These are phyloP conservation scores for Lepus oiostolus DNA, from an alignment of 2,797 vertebrate genomes.

Conservation along the genomic window DNA sequence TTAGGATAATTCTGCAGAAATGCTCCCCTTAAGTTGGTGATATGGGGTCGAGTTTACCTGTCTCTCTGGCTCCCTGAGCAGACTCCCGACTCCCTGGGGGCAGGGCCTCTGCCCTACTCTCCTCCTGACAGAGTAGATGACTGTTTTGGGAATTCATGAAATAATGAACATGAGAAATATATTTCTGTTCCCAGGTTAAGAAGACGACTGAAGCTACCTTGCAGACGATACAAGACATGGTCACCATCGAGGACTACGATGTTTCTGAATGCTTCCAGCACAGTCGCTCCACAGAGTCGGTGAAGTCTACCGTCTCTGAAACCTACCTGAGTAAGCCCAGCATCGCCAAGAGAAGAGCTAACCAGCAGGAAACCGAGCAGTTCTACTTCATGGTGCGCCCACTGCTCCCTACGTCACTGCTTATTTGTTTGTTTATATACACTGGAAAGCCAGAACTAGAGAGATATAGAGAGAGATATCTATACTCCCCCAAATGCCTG, in stretches of 20 bases:
- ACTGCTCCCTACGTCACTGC: background rate
- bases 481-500: too few species aligned
- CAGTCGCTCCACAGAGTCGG: constrained; percentile 98
- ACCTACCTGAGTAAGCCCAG: constrained; percentile 99
- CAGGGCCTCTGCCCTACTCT: background rate
- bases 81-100: background rate
- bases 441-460: too few species aligned
- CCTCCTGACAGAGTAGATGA: background rate
- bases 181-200: constrained; percentile 92
- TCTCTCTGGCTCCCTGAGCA: background rate
- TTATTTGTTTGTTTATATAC: too few species aligned
- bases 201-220: constrained; percentile 98
- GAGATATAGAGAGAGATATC: too few species aligned
- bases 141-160: background rate
- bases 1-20: background rate
- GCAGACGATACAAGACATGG: constrained; percentile 99
- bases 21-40: background rate
- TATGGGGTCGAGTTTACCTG: background rate
- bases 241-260: constrained; percentile 98
- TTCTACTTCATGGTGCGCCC: constrained; percentile 98
- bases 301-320: constrained; percentile 98
- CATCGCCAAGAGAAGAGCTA: constrained; percentile 98
- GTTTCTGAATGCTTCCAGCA: constrained; percentile 99
- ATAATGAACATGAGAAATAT: background rate
- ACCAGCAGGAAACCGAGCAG: constrained; percentile 99